These are phyloP conservation scores for Eumerus sabulonum DNA, from an alignment of 2,888 invertebrate genomes.

Conservation along the genomic window DNA sequence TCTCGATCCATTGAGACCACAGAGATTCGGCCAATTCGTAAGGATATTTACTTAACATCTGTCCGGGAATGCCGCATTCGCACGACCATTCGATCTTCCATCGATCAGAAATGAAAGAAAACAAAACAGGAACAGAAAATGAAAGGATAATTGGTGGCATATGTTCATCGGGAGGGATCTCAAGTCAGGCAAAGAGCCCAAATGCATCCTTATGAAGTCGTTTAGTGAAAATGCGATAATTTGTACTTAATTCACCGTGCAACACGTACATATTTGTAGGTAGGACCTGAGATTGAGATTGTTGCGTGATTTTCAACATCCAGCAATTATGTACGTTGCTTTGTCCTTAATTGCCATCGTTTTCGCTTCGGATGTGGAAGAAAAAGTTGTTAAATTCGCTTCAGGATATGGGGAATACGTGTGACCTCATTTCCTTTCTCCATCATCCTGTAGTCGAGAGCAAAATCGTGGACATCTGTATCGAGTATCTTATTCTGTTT, in stretches of 20 bases:
- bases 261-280: too few species aligned
- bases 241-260: constrained; percentile 1
- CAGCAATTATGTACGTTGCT: constrained; percentile 42
- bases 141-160: constrained; percentile 62
- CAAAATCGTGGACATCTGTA: constrained; percentile 28
- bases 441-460: background rate
- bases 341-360: constrained; percentile 63
- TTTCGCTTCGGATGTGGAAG: constrained; percentile 29
- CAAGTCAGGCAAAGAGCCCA: constrained; percentile 2
- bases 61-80: constrained; percentile 19
- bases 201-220: constrained; percentile 23
- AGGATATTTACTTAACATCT: constrained; percentile 47
- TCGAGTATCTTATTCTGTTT: constrained; percentile 48
- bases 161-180: constrained; percentile 42
- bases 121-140: constrained; percentile 20
- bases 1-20: constrained; percentile 42
- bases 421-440: constrained; percentile 22
- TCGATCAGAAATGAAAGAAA: constrained; percentile 19
- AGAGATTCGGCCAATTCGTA: constrained; percentile 14
- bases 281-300: too few species aligned
- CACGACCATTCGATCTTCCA: constrained; percentile 25
- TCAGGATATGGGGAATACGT: constrained; percentile 41
- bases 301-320: constrained; percentile 53
- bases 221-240: constrained; percentile 45
- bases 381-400: constrained; percentile 57